Base-by-base conservation (phyloP, 2,113 vertebrate species). In the Oncorhynchus keta region DNA sequence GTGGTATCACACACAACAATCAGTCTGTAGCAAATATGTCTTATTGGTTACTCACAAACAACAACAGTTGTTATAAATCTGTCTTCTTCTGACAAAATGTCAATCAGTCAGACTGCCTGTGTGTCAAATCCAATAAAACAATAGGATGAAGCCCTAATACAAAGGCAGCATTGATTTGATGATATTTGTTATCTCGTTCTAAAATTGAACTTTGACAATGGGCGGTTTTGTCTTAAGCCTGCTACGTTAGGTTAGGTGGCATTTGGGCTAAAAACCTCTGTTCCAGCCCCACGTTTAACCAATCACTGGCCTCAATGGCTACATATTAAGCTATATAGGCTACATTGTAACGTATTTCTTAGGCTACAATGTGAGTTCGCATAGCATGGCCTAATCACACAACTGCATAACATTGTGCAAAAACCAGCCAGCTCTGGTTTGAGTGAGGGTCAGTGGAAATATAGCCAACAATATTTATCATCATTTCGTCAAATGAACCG, bases 191-290 rank as follows among this genome's bases (percentile, higher is more conserved):
- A 35, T 18, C 8, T 7, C 5, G 12, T 68, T 32, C 39, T 68
- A 13, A 45, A 20, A 20, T 6, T 90, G 89, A 89, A 92, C 92
- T 93, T 92, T 91, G 85, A 69, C 81, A 55, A 55, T 3, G 12
- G 13, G 68, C 71, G 35, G 35, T 4, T 4, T 45, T 45, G 8
- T 55, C n/a, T 11, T 39, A 39, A 0, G 9, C 39, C 39, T 45
- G 39, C 9, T 11, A 45, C 39, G 9, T 45, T 45, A 45, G 9
- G 39, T 45, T 45, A 28, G 14, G 12, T n/a, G 81, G 78, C 71
- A 81, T 88, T 73, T 86, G 84, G 87, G 82, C 86, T n/a, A 45
- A 61, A 76, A 72, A 80, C 80, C 28, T 78, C 45, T 49, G 73
- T 69, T 69, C 83, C 82, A 79, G 78, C 81, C 81, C 79, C 81